Base-by-base conservation (phyloP, 2,888 invertebrate genomes). In the Harpalus rufipes region DNA sequence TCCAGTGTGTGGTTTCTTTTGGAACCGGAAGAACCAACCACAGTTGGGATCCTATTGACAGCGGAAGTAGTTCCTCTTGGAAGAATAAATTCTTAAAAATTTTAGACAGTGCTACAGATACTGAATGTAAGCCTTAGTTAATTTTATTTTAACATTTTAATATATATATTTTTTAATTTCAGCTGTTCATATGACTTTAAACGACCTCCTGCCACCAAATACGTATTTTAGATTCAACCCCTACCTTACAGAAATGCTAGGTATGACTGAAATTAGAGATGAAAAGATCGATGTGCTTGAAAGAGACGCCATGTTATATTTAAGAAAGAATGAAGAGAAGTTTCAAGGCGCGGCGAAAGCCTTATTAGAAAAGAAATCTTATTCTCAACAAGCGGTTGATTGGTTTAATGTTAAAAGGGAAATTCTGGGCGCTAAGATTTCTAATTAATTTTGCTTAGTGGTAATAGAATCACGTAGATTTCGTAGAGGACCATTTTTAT, bases 141-240 rank as follows among this genome's bases (percentile, higher is more conserved):
- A 32, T 32, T 32, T 32, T 4, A 32, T 32, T 41, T 21, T 32
- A 39, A 39, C 32, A 4, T 7, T 72, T 39, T n/a, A n/a, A 72
- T 72, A 41, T 10, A 6, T 14, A 25, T 61, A 63, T 56, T 58
- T 41, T 25, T 14, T 78, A 51, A 10, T 81, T 84, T 25, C 21
- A 96, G 97, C 94, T 87, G 96, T 97, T 5, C 96, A 97, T 89
- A 93, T 94, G 76, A 93, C 95, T 88, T 89, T 97, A 87, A 94
- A 94, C 89, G 97, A 97, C 90, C 91, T 96, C 79, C 91, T 97
- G 0, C 95, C 96, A 0, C 92, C 93, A 0, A 93, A 94, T 59
- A 92, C 93, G 51, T 97, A 98, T 91, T 97, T 93, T 90, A 93
- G 98, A 5, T 95, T 98, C 90, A 98, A 98, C 91, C 98, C 98